Evolutionary conservation across 2,797 vertebrate species (phyloP), one percentile per base, ranked within the genome.

Genomic region (Sebastes taczanowskii): DNA sequence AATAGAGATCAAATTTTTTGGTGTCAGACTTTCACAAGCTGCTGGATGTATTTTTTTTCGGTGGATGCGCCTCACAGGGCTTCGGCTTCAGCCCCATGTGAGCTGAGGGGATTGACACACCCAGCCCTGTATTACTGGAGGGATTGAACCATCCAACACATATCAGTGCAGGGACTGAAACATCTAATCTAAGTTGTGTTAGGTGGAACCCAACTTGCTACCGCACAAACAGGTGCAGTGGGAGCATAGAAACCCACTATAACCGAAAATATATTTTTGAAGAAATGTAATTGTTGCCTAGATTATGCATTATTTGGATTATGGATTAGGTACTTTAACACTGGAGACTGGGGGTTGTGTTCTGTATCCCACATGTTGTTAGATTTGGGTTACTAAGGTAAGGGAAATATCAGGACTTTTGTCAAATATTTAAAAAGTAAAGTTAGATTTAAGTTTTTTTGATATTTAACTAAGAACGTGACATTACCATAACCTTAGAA

Each of bases 81-180:
- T 22, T 0, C 8, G 34, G 30, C 35, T 84, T 62, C 25, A 66
- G 69, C 64, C 66, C 25, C 18, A 49, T 63, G 22, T 64, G 56
- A 77, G 78, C 71, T 6, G 18, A 70, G 55, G 65, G 71, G 76
- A 82, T 77, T 67, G 46, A 72, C 75, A 80, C 64, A 81, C 60
- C 64, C 63, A 38, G 38, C 11, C 13, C 18, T 46, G 23, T 52
- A 67, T 80, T 60, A 75, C 67, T 27, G 49, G 6, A 68, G 68
- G 79, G 64, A 82, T 66, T 63, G 60, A 85, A 63, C 74, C 66
- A 23, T 70, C 75, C 62, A 71, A 55, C 68, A 81, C 25, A 60
- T 55, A 73, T 85, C 80, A 63, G 46, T 11, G 56, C 22, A 56
- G 34, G 49, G 27, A 53, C 71, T 32, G n/a, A 81, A 71, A 62